Evolutionary conservation across 2,797 vertebrate species (phyloP).

Genomic region (Premnoplex brunnescens): DNA sequence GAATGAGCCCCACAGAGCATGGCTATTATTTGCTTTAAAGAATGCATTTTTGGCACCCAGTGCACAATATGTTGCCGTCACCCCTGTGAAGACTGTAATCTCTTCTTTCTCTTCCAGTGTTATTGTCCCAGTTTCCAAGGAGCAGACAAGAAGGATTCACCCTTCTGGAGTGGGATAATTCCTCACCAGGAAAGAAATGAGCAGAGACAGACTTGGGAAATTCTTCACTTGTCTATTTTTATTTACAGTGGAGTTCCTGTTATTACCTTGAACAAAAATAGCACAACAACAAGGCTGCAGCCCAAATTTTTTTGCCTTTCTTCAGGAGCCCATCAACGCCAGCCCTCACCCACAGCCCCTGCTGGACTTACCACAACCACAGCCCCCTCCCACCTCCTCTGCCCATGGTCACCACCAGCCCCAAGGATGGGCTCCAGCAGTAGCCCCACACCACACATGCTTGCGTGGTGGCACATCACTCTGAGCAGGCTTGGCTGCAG

Average conservation of each 20-base stretch:
- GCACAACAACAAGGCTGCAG: conserved; percentile 19
- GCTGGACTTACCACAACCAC: not conserved
- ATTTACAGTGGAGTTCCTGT: conserved; percentile 60
- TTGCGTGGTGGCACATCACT: not conserved
- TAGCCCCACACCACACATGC: rapidly evolving
- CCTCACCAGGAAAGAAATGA: conserved; percentile 41
- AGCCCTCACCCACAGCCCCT: not conserved
- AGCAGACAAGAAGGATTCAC: conserved; percentile 33
- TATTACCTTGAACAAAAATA: conserved; percentile 66
- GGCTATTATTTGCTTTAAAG: not conserved
- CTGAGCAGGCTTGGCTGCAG: not conserved
- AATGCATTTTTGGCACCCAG: conserved; percentile 4
- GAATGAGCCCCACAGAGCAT: rapidly evolving
- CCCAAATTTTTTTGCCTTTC: conserved; percentile 10
- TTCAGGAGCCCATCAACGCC: not conserved
- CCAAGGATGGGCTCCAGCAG: rapidly evolving
- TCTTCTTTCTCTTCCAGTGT: conserved; percentile 25
- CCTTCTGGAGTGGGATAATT: conserved; percentile 34
- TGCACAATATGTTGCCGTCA: not conserved
- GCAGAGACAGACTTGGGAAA: conserved; percentile 9
- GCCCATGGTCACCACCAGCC: not conserved
- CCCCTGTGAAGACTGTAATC: not conserved
- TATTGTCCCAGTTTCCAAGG: conserved; percentile 55
- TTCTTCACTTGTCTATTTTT: conserved; percentile 64
- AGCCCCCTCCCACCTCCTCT: not conserved